Percentiles rank a stretch among this genome's conserved stretches.
These are phyloP conservation scores for Bovichtus diacanthus DNA, from an alignment of 2,797 vertebrate genomes.

Conservation along the genomic window DNA sequence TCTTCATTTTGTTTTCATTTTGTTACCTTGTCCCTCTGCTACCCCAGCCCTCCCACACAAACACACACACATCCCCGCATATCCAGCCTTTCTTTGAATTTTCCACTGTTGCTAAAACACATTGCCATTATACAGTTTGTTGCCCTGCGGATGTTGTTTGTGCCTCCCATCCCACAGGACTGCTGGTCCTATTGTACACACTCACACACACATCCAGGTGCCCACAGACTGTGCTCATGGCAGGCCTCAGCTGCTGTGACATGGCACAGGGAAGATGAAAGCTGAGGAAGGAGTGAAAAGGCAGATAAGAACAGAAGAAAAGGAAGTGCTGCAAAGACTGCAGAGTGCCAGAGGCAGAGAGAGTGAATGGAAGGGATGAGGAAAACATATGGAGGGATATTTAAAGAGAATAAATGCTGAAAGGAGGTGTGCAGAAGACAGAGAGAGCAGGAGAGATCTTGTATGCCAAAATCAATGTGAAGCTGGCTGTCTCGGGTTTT, in stretches of 20 bases:
- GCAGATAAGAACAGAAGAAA: constrained; percentile 43
- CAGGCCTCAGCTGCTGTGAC: constrained; percentile 61
- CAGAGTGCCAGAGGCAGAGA: constrained; percentile 54
- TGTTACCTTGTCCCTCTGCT: constrained; percentile 20
- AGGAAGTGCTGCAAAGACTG: constrained; percentile 44
- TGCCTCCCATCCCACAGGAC: constrained; percentile 57
- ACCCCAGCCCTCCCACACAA: constrained; percentile 1
- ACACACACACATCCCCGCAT: background rate
- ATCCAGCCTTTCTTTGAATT: constrained; percentile 33
- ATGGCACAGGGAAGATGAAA: constrained; percentile 62
- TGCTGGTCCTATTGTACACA: constrained; percentile 42
- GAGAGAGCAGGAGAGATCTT: constrained; percentile 37
- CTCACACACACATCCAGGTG: constrained; percentile 38
- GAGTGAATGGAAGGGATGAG: constrained; percentile 36
- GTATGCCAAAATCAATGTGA: constrained; percentile 69
- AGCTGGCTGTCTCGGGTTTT: constrained; percentile 59
- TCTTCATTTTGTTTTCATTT: constrained; percentile 12
- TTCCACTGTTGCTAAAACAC: no score
- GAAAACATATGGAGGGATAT: constrained; percentile 59
- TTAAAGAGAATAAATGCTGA: constrained; percentile 40
- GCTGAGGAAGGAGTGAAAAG: constrained; percentile 25
- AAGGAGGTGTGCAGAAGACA: constrained; percentile 39
- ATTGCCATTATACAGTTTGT: constrained; percentile 58
- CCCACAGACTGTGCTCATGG: constrained; percentile 41
- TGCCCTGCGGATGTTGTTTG: constrained; percentile 63